phyloP scores from a whole-genome alignment of 2,113 vertebrate genomes.

The Collichthys lucidus region DNA sequence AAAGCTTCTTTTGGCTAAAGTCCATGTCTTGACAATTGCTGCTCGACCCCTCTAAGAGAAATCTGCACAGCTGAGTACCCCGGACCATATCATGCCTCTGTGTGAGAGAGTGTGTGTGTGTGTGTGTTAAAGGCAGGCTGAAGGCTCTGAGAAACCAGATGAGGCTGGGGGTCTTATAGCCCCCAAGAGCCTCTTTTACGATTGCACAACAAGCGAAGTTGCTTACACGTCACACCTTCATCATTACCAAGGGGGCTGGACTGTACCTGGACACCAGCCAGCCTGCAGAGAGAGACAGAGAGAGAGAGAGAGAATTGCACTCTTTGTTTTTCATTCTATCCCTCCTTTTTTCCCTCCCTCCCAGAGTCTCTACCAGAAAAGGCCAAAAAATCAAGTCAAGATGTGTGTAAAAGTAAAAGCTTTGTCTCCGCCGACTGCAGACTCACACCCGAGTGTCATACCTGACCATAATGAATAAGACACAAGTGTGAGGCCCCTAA shows the following conservation, averaged over 20 bases:
- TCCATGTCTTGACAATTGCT: conserved; percentile 64
- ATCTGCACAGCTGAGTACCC: conserved; percentile 32
- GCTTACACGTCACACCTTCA: conserved; percentile 66
- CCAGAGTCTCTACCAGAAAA: conserved; percentile 7
- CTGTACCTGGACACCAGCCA: conserved; percentile 74
- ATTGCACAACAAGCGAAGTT: conserved; percentile 74
- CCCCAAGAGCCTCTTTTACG: conserved; percentile 55
- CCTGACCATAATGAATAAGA: background rate
- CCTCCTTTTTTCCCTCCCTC: conserved; percentile 3
- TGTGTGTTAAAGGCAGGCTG: conserved; percentile 27
- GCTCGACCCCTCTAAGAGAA: conserved; percentile 47
- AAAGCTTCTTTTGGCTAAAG: conserved; percentile 54
- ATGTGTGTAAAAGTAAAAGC: conserved; percentile 56
- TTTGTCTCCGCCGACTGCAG: conserved; percentile 5
- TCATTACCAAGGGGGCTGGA: conserved; percentile 61
- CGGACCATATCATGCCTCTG: conserved; percentile 47
- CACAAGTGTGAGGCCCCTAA: background rate
- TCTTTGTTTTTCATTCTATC: conserved; percentile 25
- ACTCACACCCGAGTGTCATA: background rate
- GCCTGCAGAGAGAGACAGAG: conserved; percentile 21
- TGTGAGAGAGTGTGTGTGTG: conserved; percentile 22
- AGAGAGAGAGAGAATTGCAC: background rate
- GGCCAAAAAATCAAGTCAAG: conserved; percentile 71
- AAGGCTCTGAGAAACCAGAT: conserved; percentile 73
- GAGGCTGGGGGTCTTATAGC: conserved; percentile 74